phyloP scores from a whole-genome alignment of 2,797 vertebrate species.

The Lagocephalus sceleratus region DNA sequence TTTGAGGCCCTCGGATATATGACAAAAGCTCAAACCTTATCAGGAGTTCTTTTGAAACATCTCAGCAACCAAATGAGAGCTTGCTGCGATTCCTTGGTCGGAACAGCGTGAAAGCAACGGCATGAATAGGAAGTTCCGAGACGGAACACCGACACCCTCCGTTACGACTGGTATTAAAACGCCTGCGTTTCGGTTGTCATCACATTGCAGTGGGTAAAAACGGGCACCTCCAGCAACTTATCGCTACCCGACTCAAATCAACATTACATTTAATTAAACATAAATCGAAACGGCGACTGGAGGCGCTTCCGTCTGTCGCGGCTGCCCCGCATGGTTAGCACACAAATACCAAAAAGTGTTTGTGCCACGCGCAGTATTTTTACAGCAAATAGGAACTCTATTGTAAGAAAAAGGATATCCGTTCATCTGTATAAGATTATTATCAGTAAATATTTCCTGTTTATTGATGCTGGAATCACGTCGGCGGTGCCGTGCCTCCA shows the following conservation, averaged over 20 bases:
- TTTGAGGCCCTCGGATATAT: neutral
- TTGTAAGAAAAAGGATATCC: conserved; percentile 30
- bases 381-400: conserved; percentile 29
- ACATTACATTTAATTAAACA: neutral
- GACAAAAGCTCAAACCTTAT: conserved; percentile 14
- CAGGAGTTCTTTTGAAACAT: conserved; percentile 1
- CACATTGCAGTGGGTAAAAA: no score
- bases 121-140: neutral
- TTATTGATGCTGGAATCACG: conserved; percentile 63
- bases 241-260: no score
- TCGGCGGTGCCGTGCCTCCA: conserved; percentile 51
- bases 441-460: conserved; percentile 68
- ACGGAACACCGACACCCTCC: no score
- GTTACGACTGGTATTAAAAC: no score
- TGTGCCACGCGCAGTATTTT: neutral
- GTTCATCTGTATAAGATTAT: conserved; percentile 69
- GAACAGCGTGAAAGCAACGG: conserved; percentile 24
- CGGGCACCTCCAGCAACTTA: no score
- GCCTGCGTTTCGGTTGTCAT: no score
- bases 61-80: conserved; percentile 31
- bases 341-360: neutral
- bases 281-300: no score
- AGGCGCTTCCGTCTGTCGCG: neutral
- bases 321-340: conserved; percentile 2
- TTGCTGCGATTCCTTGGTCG: conserved; percentile 28